Percentiles rank a stretch among this genome's conserved stretches.
phyloP scores from a whole-genome alignment of 2,797 vertebrate genomes.

The Smutsia gigantea region DNA sequence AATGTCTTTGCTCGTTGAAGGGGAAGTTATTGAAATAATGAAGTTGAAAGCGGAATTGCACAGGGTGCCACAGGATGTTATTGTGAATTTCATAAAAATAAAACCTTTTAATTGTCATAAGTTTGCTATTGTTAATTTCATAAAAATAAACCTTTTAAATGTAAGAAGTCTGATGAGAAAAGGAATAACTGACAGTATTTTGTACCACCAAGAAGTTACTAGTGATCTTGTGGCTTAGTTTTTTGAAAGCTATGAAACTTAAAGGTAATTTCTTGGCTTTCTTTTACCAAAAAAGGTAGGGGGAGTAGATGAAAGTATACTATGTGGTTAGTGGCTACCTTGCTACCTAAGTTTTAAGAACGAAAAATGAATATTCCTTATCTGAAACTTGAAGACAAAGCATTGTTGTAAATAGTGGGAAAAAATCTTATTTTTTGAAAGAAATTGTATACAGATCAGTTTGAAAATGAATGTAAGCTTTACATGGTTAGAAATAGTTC shows the following conservation, averaged over 20 bases:
- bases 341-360: neutral
- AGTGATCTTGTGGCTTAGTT: neutral
- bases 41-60: neutral
- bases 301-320: neutral
- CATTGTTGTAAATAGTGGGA: neutral
- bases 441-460: neutral
- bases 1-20: neutral
- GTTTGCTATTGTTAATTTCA: neutral
- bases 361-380: neutral
- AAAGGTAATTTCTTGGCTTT: constrained; percentile 6
- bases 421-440: neutral
- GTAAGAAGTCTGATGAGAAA: neutral
- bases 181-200: neutral
- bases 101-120: neutral
- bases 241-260: neutral
- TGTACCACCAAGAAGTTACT: neutral
- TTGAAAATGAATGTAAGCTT: neutral
- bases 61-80: neutral
- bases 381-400: neutral
- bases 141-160: neutral
- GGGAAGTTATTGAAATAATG: neutral
- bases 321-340: neutral
- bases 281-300: neutral
- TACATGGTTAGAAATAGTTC: neutral
- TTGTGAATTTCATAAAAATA: neutral